These are phyloP conservation scores for Sternarchorhynchus goeldii DNA, from an alignment of 2,797 vertebrate genomes.

Conservation along the genomic window DNA sequence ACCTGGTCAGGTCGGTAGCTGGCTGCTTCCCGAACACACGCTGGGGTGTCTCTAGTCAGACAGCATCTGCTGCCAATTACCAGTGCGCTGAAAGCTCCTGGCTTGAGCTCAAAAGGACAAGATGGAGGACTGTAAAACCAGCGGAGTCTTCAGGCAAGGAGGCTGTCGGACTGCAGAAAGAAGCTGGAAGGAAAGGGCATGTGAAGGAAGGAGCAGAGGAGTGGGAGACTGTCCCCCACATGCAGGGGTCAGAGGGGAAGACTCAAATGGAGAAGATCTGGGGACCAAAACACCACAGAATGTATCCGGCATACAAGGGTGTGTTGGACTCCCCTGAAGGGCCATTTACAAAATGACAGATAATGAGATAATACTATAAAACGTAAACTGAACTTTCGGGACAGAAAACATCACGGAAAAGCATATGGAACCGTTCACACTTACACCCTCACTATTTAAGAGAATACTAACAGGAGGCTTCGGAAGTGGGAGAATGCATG, in stretches of 20 bases:
- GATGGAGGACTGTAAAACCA: conserved; percentile 58
- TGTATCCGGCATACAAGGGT: neutral
- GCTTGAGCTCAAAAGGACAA: conserved; percentile 46
- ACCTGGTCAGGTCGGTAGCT: conserved; percentile 41
- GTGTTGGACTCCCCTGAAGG: neutral
- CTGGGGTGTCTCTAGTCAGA: conserved; percentile 54
- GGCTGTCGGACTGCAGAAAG: conserved; percentile 46
- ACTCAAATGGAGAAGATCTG: neutral
- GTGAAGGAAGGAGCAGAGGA: neutral
- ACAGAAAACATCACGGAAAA: neutral
- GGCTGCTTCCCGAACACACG: conserved; percentile 44
- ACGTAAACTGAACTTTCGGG: neutral
- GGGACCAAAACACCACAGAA: neutral
- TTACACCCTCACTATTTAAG: no score
- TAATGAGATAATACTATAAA: neutral
- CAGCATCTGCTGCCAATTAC: conserved; percentile 71
- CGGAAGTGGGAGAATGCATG: no score
- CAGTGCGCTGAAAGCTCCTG: conserved; percentile 46
- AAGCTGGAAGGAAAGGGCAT: conserved; percentile 12
- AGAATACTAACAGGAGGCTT: no score
- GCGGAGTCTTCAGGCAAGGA: conserved; percentile 42
- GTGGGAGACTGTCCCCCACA: neutral
- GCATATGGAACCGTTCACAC: no score
- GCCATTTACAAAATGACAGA: neutral
- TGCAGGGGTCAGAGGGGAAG: neutral